Base-by-base conservation (phyloP, 2,113 vertebrate genomes). In the Carassius gibelio region DNA sequence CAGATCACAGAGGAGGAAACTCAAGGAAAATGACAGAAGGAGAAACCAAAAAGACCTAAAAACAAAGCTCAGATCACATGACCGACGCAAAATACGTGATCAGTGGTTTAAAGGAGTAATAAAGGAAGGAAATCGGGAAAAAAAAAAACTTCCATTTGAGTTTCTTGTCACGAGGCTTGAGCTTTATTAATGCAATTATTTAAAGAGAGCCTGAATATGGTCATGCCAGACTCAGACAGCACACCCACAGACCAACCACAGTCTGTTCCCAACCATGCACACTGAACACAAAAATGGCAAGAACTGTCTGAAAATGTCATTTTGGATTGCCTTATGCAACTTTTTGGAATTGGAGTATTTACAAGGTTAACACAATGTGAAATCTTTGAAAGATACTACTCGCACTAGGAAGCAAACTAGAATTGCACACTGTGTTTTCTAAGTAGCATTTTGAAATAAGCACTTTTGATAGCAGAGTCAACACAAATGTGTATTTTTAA, bases 1-100 rank as follows among this genome's bases (percentile, higher is more conserved):
- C 77, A 26, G 68, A 87, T 72, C 15, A 77, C 75, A 85, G 68
- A 14, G 5, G 30, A 55, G 64, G 11, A 72, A 75, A 85, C 68
- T 30, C 52, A 26, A 84, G 75, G 83, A 71, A 86, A 88, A 86
- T 82, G 88, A 91, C 75, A 85, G 61, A 82, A 83, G 72, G 82
- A 87, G 84, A 84, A 85, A 88, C 87, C 83, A 84, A 86, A 88
- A 74, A 68, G 71, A 72, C 36, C 34, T 81, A 72, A 82, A 87
- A 86, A 86, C 64, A 82, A 77, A 81, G 8, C 45, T 88, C 55
- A 45, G 42, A 57, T 52, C 75, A 86, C 66, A 50, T 82, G 84
- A 83, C 71, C 72, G 23, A 45, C 69, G 57, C 75, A 86, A 86
- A 89, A 84, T 86, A 86, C 82, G 34, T 8, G 36, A 68, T 36